Evolutionary conservation across 2,888 invertebrate species (phyloP).

Genomic region (Epinotia demarniana): DNA sequence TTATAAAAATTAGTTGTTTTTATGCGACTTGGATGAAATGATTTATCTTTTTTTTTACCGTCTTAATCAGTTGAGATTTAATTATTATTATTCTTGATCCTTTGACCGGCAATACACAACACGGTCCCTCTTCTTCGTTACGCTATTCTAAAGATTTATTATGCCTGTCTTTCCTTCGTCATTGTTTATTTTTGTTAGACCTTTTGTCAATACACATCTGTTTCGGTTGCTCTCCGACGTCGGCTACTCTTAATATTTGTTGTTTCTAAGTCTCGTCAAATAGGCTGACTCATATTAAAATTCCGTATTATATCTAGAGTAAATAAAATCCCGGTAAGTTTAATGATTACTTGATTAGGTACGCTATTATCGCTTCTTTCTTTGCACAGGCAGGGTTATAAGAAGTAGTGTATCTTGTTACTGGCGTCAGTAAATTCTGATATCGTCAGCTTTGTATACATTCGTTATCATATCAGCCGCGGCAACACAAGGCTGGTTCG

Average conservation of each 20-base stretch:
- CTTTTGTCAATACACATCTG: slow-evolving; percentile 71
- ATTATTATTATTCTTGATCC: slow-evolving; percentile 33
- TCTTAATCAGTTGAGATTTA: slow-evolving; percentile 20
- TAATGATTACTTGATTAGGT: slow-evolving; percentile 20
- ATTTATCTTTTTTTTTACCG: slow-evolving; percentile 4
- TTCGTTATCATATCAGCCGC: slow-evolving; percentile 79
- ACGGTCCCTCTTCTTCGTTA: slow-evolving; percentile 47
- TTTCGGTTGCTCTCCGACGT: slow-evolving; percentile 61
- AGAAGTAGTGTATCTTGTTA: slow-evolving; percentile 55
- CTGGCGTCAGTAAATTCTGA: slow-evolving; percentile 50
- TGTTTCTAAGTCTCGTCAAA: slow-evolving; percentile 46
- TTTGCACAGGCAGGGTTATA: slow-evolving; percentile 33
- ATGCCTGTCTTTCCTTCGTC: slow-evolving; percentile 57
- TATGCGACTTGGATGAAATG: neutral
- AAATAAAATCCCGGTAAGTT: slow-evolving; percentile 28
- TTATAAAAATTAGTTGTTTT: neutral
- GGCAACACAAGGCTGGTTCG: slow-evolving; percentile 74
- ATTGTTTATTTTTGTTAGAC: slow-evolving; percentile 68
- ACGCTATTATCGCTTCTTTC: slow-evolving; percentile 25
- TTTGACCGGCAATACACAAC: slow-evolving; percentile 36
- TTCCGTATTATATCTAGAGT: slow-evolving; percentile 6
- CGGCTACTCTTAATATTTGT: slow-evolving; percentile 51
- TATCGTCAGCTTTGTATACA: slow-evolving; percentile 72
- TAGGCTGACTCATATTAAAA: slow-evolving; percentile 17
- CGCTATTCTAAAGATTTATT: slow-evolving; percentile 60